Evolutionary conservation across 2,888 invertebrate genomes (phyloP).

Genomic region (Limnephilus rhombicus): DNA sequence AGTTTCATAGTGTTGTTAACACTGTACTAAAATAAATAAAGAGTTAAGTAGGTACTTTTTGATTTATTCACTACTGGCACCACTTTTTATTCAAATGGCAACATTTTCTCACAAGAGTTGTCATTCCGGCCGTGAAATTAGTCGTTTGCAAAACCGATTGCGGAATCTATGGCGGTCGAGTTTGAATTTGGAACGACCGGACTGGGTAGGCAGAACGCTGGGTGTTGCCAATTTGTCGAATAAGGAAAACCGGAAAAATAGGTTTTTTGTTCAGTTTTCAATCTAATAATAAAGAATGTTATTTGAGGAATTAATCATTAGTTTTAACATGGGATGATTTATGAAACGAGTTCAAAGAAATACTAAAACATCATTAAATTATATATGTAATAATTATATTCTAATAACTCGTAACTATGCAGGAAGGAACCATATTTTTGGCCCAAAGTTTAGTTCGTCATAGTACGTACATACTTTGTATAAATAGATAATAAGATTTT

Average conservation of each 20-base stretch:
- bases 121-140: conserved; percentile 43
- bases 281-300: background rate
- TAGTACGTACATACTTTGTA: no score
- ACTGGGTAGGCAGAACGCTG: background rate
- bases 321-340: background rate
- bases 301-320: background rate
- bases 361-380: background rate
- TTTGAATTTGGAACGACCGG: conserved; percentile 25
- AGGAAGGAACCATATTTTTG: no score
- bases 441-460: no score
- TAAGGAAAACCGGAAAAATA: background rate
- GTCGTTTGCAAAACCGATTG: conserved; percentile 42
- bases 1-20: background rate
- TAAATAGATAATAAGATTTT: no score
- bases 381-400: no score
- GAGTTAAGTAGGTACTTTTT: background rate
- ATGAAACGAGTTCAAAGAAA: background rate
- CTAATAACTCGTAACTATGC: no score
- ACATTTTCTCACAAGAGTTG: conserved; percentile 30
- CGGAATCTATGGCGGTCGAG: conserved; percentile 22
- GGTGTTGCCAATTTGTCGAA: conserved; percentile 5
- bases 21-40: background rate
- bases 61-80: background rate
- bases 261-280: background rate
- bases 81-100: background rate